Conservation (phyloP, 2,888 invertebrate genomes). For the Steinernema scapterisci region DNA sequence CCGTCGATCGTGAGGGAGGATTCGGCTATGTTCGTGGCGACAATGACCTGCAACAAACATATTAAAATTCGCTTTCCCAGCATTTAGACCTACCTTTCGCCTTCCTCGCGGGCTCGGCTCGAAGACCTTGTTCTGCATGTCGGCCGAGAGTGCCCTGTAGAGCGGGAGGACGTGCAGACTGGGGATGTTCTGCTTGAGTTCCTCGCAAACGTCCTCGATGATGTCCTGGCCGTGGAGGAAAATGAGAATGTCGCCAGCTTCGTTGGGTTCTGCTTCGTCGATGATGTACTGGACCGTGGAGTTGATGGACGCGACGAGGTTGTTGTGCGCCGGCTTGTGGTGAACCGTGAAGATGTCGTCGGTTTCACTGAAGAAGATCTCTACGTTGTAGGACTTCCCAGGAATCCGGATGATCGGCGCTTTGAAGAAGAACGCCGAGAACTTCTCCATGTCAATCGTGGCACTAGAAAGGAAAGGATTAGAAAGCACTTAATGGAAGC, state of each 20-base stretch:
- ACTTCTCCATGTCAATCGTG: constrained; percentile 19
- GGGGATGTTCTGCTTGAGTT: neutral
- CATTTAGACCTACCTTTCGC: constrained; percentile 6
- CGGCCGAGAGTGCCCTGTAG: neutral
- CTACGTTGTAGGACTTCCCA: constrained; percentile 73
- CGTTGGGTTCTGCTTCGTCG: constrained; percentile 83
- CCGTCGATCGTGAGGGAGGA: constrained; percentile 7
- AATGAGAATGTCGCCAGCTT: constrained; percentile 84
- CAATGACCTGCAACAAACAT: constrained; percentile 4
- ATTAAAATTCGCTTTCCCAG: no score
- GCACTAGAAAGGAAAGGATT: neutral
- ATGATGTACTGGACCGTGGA: constrained; percentile 71
- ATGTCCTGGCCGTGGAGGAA: constrained; percentile 76
- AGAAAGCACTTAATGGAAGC: neutral
- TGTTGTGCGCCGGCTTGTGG: constrained; percentile 90
- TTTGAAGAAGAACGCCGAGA: constrained; percentile 38
- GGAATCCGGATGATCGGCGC: constrained; percentile 93
- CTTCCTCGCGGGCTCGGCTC: neutral
- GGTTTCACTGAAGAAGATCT: constrained; percentile 93
- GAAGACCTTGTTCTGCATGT: neutral
- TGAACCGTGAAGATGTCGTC: constrained; percentile 87
- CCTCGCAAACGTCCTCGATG: constrained; percentile 8
- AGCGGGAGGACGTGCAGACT: neutral
- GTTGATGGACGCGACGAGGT: constrained; percentile 81
- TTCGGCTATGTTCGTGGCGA: constrained; percentile 24